A percentile compares a stretch with the other conserved stretches of the same genome.
Conservation (phyloP, 2,797 vertebrate species). For the Pogoniulus pusillus region DNA sequence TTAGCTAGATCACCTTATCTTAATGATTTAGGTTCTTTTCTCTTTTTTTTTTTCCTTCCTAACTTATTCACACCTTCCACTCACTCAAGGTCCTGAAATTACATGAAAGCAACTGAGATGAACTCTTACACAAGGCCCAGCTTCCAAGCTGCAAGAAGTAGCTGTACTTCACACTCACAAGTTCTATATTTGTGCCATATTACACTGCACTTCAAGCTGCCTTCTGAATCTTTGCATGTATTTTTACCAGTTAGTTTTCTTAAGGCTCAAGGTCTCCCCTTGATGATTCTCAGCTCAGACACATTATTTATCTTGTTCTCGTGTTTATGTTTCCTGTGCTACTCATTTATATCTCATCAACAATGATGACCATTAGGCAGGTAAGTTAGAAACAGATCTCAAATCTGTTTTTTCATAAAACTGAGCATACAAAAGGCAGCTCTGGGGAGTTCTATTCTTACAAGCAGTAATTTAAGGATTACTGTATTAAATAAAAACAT, state of each 20-base stretch:
- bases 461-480: neutral
- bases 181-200: neutral
- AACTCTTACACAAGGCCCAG: neutral
- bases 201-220: neutral
- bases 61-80: neutral
- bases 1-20: neutral
- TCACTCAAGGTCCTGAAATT: neutral
- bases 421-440: no score
- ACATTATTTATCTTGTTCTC: neutral
- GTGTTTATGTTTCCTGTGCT: neutral
- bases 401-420: neutral
- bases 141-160: neutral
- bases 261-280: neutral
- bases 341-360: neutral
- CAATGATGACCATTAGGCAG: neutral
- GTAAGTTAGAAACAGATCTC: neutral
- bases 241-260: neutral
- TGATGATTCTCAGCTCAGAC: neutral
- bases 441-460: no score
- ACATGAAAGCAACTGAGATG: neutral
- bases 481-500: neutral
- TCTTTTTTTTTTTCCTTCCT: neutral
- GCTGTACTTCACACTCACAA: neutral
- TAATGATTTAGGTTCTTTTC: neutral
- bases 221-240: neutral